A percentile compares a stretch with the other conserved stretches of the same genome.
phyloP scores from a whole-genome alignment of 2,113 vertebrate genomes.

The Tringa solitaria region DNA sequence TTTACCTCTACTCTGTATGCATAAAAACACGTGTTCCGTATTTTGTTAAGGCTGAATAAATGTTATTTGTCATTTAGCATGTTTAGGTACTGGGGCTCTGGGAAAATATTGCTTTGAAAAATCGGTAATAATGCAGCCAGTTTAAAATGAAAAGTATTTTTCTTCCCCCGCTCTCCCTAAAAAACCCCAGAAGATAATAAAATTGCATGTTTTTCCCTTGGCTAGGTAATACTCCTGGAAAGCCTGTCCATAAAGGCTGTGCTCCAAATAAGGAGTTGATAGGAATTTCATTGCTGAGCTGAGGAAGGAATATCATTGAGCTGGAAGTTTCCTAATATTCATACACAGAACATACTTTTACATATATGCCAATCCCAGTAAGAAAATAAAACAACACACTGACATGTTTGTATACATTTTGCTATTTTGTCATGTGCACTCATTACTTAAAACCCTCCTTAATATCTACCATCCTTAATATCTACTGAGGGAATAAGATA shows the following conservation, averaged over 20 bases:
- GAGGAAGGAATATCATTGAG: background rate
- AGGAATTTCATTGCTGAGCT: background rate
- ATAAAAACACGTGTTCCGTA: background rate
- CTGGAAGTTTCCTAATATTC: background rate
- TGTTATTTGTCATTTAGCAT: background rate
- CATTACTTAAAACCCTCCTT: background rate
- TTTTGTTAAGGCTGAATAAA: background rate
- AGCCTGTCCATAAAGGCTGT: background rate
- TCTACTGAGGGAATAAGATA: background rate
- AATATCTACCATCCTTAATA: background rate
- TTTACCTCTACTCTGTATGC: background rate
- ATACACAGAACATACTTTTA: background rate
- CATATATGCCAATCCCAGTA: background rate
- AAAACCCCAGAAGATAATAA: fast-evolving
- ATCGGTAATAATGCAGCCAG: background rate
- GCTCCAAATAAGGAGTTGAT: background rate
- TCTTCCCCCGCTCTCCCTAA: background rate
- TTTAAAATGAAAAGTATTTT: background rate
- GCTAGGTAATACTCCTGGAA: background rate
- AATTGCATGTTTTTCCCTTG: background rate
- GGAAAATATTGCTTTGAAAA: background rate
- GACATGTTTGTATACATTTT: background rate
- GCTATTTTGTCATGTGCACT: background rate
- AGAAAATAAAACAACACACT: background rate
- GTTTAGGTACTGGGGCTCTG: background rate